Base-by-base conservation (phyloP, 2,888 invertebrate species). In the Stenurella melanura region DNA sequence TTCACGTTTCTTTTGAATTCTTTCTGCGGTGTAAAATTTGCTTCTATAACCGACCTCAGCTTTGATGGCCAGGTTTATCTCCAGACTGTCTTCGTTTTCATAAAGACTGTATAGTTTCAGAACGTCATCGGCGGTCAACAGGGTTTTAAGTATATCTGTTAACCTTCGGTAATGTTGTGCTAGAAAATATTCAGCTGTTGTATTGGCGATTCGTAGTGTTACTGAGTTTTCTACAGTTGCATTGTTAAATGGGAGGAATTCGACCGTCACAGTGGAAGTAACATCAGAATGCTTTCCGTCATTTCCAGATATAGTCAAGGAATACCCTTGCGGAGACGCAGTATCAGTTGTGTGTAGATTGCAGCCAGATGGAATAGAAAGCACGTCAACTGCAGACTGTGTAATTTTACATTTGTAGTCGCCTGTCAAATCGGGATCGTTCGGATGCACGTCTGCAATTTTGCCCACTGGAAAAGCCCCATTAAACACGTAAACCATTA, bases 211-310 rank as follows among this genome's bases (percentile, higher is more conserved):
- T 83, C 94, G 92, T 17, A 97, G 88, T 0, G 96, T 95, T 0
- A 97, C 91, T 11, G 96, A 96, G 88, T 97, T 95, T 73, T 95
- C 94, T 5, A 98, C 92, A 0, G 97, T 97, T 15, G 90, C 89
- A 86, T 97, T 97, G 82, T 94, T 94, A 87, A 97, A 96, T 3
- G 92, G 91, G 69, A 95, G 91, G 86, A 97, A 96, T 87, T 96
- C 95, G 0, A 98, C 93, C 6, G 94, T 95, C 3, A 97, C 94
- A 9, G 95, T 95, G 0, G 97, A 98, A n/a, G 93, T 90, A 0
- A 98, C 98, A 89, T 96, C 95, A 74, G 92, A 92, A 87, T 97
- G 97, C 82, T 93, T 93, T 0, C 98, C 98, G 89, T 98, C 98
- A 87, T 96, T 97, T 0, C 97, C 97, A 10, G 94, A 93, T 0